These are phyloP conservation scores for Helogale parvula DNA, from an alignment of 2,113 vertebrate species.

Conservation along the genomic window DNA sequence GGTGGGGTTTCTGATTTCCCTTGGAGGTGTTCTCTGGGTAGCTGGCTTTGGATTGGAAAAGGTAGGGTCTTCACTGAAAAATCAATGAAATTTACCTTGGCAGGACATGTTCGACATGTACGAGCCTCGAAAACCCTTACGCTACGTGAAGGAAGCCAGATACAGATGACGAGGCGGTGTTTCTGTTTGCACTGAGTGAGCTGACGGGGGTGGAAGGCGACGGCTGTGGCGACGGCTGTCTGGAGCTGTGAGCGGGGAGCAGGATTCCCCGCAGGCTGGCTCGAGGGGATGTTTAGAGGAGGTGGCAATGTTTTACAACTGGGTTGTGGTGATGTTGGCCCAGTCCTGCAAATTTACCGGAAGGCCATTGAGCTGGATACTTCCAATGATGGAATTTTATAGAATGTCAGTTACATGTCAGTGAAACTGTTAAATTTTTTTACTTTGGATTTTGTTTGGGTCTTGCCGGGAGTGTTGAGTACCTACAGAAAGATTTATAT, in stretches of 20 bases:
- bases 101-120: accelerated
- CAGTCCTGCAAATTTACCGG: not conserved
- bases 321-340: not conserved
- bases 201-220: not conserved
- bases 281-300: not conserved
- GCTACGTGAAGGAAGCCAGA: not conserved
- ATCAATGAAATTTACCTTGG: not conserved
- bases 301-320: not conserved
- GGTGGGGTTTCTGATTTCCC: not conserved
- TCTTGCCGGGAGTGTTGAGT: not conserved
- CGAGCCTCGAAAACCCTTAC: not conserved
- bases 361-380: not conserved
- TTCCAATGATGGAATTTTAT: not conserved
- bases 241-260: too few relatives aligned
- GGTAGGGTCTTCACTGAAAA: not conserved
- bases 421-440: not conserved
- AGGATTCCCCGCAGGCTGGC: not conserved
- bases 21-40: not conserved
- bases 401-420: not conserved
- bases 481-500: not conserved
- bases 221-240: not conserved
- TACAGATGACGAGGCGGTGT: not conserved
- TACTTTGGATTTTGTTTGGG: not conserved
- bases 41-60: not conserved
- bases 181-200: not conserved